Conservation (phyloP, 2,888 invertebrate genomes). For the Automeris io region DNA sequence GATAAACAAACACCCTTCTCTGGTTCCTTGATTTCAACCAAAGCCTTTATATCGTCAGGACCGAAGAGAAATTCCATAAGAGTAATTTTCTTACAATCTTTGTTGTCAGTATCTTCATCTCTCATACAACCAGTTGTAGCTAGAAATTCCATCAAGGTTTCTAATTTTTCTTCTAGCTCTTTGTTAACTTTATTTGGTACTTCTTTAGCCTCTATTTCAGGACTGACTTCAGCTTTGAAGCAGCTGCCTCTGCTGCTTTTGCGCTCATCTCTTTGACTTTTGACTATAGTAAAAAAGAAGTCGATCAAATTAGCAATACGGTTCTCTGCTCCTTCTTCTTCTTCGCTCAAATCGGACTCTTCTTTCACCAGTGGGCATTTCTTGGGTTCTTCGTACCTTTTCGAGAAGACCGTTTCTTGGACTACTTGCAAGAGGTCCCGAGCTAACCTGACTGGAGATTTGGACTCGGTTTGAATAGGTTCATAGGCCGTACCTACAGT, state of each 20-base stretch:
- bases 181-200: conserved; percentile 51
- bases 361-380: conserved; percentile 63
- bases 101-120: conserved; percentile 37
- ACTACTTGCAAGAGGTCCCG: conserved; percentile 64
- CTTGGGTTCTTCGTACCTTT: conserved; percentile 51
- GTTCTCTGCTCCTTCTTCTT: conserved; percentile 56
- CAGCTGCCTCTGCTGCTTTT: conserved; percentile 64
- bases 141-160: conserved; percentile 66
- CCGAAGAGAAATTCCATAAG: conserved; percentile 70
- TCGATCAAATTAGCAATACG: conserved; percentile 68
- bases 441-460: conserved; percentile 56
- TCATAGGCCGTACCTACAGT: conserved; percentile 43
- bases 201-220: conserved; percentile 41
- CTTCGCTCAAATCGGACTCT: conserved; percentile 61
- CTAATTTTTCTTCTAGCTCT: conserved; percentile 69
- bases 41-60: conserved; percentile 49
- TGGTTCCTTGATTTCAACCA: conserved; percentile 45
- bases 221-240: conserved; percentile 58
- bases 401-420: conserved; percentile 62
- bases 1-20: conserved; percentile 47
- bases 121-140: conserved; percentile 65
- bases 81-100: conserved; percentile 64
- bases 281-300: conserved; percentile 71
- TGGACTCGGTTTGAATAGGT: conserved; percentile 41
- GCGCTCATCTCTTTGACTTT: conserved; percentile 62